Evolutionary conservation across 1,140 invertebrate genomes (phyloP).

Genomic region (Ruditapes philippinarum): DNA sequence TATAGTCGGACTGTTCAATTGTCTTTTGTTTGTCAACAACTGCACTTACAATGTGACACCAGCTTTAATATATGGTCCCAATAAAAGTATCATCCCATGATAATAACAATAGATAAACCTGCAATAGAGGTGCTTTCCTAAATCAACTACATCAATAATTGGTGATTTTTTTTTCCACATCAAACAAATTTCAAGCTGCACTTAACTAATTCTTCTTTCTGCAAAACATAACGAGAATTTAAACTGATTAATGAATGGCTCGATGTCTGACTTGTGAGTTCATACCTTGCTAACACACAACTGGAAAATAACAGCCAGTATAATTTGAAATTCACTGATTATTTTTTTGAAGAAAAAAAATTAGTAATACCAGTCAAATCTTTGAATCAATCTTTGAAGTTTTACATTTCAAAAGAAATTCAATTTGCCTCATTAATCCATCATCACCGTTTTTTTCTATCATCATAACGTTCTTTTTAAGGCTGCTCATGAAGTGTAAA

Average conservation of each 20-base stretch:
- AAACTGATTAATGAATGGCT: too few species aligned
- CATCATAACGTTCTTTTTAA: conserved; percentile 1
- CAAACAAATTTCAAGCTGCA: too few species aligned
- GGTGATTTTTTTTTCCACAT: too few species aligned
- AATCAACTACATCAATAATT: too few species aligned
- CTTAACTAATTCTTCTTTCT: too few species aligned
- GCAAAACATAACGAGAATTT: too few species aligned
- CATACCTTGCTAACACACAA: too few species aligned
- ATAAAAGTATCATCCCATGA: neutral
- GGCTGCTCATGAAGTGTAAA: conserved; percentile 26
- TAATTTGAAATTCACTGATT: neutral
- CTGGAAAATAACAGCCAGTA: too few species aligned
- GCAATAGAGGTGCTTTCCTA: too few species aligned
- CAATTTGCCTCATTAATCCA: conserved; percentile 26
- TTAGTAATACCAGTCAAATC: neutral
- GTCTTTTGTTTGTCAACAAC: conserved; percentile 10
- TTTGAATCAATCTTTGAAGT: conserved; percentile 42
- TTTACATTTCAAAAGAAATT: conserved; percentile 36
- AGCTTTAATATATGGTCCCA: neutral
- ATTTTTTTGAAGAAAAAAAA: neutral
- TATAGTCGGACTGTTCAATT: neutral
- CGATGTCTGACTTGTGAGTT: too few species aligned
- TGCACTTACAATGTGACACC: neutral
- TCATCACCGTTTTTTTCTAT: conserved; percentile 28
- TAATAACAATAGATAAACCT: neutral